A percentile compares a stretch with the other conserved stretches of the same genome.
These are phyloP conservation scores for Vollenhovia emeryi DNA, from an alignment of 1,140 invertebrate species.

Conservation along the genomic window DNA sequence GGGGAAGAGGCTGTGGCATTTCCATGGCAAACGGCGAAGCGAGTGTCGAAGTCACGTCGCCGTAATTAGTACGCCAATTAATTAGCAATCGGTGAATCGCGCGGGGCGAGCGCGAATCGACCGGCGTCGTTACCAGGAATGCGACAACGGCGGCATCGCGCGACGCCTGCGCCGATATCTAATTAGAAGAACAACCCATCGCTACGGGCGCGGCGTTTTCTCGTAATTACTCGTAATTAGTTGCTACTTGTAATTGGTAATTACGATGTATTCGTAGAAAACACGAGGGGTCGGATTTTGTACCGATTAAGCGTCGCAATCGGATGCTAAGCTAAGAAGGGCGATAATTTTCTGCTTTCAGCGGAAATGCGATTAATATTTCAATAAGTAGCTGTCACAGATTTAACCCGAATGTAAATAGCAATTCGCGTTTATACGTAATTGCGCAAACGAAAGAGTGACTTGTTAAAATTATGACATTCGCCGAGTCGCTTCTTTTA, in stretches of 20 bases:
- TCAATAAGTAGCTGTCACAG: background rate
- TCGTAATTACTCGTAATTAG: conserved; percentile 67
- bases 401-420: background rate
- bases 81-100: conserved; percentile 55
- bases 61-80: conserved; percentile 56
- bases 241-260: conserved; percentile 62
- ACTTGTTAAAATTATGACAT: background rate
- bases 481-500: background rate
- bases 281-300: background rate
- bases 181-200: conserved; percentile 70
- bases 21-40: conserved; percentile 38
- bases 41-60: conserved; percentile 51
- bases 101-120: conserved; percentile 32
- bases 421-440: background rate
- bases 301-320: conserved; percentile 14
- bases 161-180: conserved; percentile 63
- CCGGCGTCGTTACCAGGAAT: conserved; percentile 26
- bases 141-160: conserved; percentile 25
- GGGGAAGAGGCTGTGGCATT: conserved; percentile 9
- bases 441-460: background rate
- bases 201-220: conserved; percentile 47
- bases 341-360: conserved; percentile 7
- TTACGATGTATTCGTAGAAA: conserved; percentile 52
- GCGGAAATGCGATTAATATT: conserved; percentile 9
- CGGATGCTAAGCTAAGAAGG: background rate